Evolutionary conservation across 2,797 vertebrate species (phyloP).

Genomic region (Mormyrus hasselquistii): DNA sequence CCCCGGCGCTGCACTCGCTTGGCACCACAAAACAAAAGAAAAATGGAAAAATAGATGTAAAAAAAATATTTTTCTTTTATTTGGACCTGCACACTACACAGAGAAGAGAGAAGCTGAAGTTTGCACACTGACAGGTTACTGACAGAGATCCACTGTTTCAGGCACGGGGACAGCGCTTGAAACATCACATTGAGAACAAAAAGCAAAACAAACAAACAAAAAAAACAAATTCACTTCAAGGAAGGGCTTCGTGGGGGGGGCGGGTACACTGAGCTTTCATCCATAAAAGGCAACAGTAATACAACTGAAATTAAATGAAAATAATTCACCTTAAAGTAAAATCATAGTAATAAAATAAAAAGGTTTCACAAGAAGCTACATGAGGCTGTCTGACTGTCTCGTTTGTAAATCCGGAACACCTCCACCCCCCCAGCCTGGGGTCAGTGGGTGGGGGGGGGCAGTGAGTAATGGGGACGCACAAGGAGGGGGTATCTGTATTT

Average conservation of each 20-base stretch:
- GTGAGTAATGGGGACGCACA: background rate
- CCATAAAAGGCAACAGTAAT: constrained; percentile 36
- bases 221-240: constrained; percentile 66
- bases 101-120: constrained; percentile 81
- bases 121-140: constrained; percentile 96
- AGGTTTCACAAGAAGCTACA: constrained; percentile 40
- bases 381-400: background rate
- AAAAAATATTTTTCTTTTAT: constrained; percentile 76
- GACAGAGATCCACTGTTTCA: constrained; percentile 73
- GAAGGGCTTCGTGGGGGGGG: constrained; percentile 72
- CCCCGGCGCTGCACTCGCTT: background rate
- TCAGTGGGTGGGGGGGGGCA: background rate
- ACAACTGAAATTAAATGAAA: constrained; percentile 47
- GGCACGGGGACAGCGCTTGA: constrained; percentile 92
- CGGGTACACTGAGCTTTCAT: constrained; percentile 73
- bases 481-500: background rate
- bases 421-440: background rate
- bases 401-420: background rate
- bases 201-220: constrained; percentile 39
- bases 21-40: background rate
- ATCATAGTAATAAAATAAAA: constrained; percentile 41
- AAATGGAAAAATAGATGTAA: constrained; percentile 50
- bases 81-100: constrained; percentile 86
- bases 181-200: constrained; percentile 84
- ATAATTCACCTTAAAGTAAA: constrained; percentile 39